phyloP scores from a whole-genome alignment of 2,888 invertebrate species.

The Alitta virens region DNA sequence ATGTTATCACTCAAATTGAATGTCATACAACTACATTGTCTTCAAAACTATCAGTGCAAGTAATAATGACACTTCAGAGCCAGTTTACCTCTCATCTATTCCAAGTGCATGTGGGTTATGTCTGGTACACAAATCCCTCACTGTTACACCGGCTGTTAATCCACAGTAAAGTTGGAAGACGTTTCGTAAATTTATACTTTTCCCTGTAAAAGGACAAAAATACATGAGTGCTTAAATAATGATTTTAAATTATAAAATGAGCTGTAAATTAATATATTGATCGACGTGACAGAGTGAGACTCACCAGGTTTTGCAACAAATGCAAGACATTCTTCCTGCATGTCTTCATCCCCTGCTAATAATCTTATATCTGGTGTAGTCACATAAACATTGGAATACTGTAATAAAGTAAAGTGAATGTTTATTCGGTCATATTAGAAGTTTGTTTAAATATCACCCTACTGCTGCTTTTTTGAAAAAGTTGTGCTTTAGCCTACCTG shows the following conservation, averaged over 20 bases:
- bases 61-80: no score
- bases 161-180: conserved; percentile 74
- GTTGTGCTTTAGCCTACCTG: conserved; percentile 31
- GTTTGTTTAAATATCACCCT: not conserved
- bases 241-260: conserved; percentile 73
- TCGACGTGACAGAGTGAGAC: not conserved
- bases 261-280: conserved; percentile 64
- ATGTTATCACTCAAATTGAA: no score
- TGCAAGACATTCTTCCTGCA: conserved; percentile 73
- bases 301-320: conserved; percentile 70
- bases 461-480: not conserved
- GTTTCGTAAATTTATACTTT: conserved; percentile 67
- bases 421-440: no score
- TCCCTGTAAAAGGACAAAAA: conserved; percentile 10
- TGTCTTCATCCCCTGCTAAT: conserved; percentile 66
- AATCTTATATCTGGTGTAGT: conserved; percentile 72
- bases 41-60: no score
- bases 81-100: conserved; percentile 56
- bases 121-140: conserved; percentile 73
- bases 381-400: conserved; percentile 84
- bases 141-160: conserved; percentile 75
- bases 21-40: no score
- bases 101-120: conserved; percentile 72
- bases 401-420: conserved; percentile 44
- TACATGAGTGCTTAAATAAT: no score